Percentiles rank a stretch among this genome's conserved stretches.
phyloP scores from a whole-genome alignment of 2,797 vertebrate species.

The Eremophila alpestris region DNA sequence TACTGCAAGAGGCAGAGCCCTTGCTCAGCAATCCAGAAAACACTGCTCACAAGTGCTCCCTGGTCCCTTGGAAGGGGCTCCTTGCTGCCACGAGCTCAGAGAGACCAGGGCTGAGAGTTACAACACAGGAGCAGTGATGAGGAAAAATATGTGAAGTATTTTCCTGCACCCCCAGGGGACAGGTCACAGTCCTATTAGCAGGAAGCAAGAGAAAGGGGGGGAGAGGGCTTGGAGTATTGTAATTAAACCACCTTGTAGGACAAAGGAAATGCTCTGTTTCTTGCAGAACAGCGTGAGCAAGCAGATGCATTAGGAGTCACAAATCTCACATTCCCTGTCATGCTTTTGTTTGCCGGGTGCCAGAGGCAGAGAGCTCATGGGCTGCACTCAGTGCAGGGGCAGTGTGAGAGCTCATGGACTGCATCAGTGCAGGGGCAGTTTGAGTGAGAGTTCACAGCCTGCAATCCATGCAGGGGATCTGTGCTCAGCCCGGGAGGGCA shows the following conservation, averaged over 20 bases:
- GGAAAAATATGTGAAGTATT: conserved; percentile 48
- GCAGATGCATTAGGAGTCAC: not conserved
- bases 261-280: conserved; percentile 12
- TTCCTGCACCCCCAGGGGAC: conserved; percentile 14
- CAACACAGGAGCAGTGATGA: not conserved
- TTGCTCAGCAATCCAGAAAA: not conserved
- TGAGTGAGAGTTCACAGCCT: too few species aligned
- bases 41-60: not conserved
- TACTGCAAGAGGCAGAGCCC: not conserved
- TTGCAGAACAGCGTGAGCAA: not conserved
- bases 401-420: too few species aligned
- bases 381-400: fast-evolving
- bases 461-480: too few species aligned
- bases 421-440: not conserved
- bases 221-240: not conserved
- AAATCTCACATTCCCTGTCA: not conserved
- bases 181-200: not conserved
- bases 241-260: not conserved
- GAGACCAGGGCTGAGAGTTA: not conserved
- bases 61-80: not conserved
- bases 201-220: not conserved
- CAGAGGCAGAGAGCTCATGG: not conserved
- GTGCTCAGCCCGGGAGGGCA: not conserved
- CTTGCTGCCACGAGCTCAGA: not conserved
- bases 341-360: not conserved